Evolutionary conservation across 2,888 invertebrate species (phyloP), one percentile per base, ranked within the genome.

Genomic region (Phortica okadai): DNA sequence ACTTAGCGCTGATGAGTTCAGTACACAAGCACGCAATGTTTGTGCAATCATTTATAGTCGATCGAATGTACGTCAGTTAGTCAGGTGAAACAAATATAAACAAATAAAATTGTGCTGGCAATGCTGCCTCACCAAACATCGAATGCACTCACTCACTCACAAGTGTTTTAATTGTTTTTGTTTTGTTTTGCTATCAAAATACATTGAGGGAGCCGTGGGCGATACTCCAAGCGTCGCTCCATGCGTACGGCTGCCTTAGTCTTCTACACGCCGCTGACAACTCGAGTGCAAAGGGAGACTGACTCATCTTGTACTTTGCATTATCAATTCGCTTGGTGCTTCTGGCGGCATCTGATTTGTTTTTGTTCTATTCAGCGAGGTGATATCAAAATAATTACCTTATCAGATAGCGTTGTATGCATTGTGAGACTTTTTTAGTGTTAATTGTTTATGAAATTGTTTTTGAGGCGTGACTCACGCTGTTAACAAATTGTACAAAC

Each of bases 81-180:
- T 33, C 33, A 33, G 33, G 33, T 33, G 33, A 10, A 64, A 7
- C 1, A 64, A 25, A 64, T 25, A 25, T 64, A 54, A 54, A 54
- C 33, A 33, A 33, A 33, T 33, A 54, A 54, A 54, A n/a, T 54
- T n/a, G 54, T 54, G 54, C 7, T 54, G 54, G 64, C 10, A 89
- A 90, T 76, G 78, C 82, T 0, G 56, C 21, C 21, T 76, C 78
- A 0, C 82, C 76, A 8, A 82, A 81, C 82, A 93, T 94, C 80
- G 83, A 33, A 33, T 92, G 56, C 54, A 54, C 54, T 54, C 54
- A 14, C 54, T 10, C 54, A 54, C 54, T 54, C n/a, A n/a, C n/a
- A n/a, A 5, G 1, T 14, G 1, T 2, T 33, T 33, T 3, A 33
- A 3, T 33, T 33, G 33, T 1, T 33, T 3, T 33, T n/a, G n/a